Conservation (phyloP, 2,113 vertebrate genomes). For the Phyllopteryx taeniolatus region DNA sequence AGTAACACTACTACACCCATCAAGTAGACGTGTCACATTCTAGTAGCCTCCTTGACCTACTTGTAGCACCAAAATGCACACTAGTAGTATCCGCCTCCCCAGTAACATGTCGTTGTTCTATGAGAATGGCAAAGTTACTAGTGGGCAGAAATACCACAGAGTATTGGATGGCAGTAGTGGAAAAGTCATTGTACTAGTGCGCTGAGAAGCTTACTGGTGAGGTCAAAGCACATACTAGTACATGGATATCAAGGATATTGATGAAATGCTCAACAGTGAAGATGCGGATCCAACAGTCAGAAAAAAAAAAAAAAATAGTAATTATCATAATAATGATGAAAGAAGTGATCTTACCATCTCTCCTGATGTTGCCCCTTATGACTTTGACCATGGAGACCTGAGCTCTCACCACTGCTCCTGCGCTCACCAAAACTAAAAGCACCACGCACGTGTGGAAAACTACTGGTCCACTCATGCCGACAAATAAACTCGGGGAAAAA, state of each 20-base stretch:
- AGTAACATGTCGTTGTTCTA: neutral
- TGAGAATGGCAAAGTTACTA: neutral
- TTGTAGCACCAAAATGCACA: neutral
- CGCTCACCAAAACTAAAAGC: conserved; percentile 28
- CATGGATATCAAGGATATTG: no score
- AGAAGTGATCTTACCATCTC: conserved; percentile 54
- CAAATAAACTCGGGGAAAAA: neutral
- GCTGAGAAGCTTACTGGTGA: neutral
- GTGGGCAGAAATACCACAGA: no score
- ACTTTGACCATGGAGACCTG: conserved; percentile 54
- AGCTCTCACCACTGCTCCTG: conserved; percentile 15
- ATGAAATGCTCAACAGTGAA: neutral
- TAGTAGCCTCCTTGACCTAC: neutral
- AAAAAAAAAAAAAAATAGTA: neutral
- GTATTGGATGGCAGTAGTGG: no score
- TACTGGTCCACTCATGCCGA: conserved; percentile 40
- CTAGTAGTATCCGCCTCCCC: neutral
- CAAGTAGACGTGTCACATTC: no score
- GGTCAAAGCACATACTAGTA: neutral
- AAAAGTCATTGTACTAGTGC: neutral
- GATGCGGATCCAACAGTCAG: neutral
- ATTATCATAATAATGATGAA: neutral
- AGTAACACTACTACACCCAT: no score
- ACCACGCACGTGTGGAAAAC: conserved; percentile 49
- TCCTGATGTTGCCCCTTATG: conserved; percentile 53